These are phyloP conservation scores for Echiichthys vipera DNA, from an alignment of 2,797 vertebrate genomes.

Conservation along the genomic window DNA sequence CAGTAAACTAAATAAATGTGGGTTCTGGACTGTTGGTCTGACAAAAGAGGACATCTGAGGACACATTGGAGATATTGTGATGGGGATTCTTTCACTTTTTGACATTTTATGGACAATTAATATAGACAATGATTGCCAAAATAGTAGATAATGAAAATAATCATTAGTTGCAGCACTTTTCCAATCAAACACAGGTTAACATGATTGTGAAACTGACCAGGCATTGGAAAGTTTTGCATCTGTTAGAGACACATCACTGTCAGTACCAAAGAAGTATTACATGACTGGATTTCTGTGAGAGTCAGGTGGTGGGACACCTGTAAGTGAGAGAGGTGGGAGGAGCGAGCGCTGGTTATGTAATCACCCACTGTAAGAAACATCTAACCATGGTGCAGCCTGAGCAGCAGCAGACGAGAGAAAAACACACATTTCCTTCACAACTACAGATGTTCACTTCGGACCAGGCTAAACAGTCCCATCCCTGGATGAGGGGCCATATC, in stretches of 20 bases:
- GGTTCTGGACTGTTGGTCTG: background rate
- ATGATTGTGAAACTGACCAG: too few species aligned
- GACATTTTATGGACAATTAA: background rate
- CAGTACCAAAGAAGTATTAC: too few species aligned
- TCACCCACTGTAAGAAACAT: background rate
- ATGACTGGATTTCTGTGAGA: background rate
- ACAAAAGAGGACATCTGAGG: background rate
- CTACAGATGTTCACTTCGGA: background rate
- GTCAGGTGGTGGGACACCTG: background rate
- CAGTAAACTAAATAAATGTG: background rate
- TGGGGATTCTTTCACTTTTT: background rate
- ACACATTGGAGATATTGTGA: background rate
- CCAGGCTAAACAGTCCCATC: background rate
- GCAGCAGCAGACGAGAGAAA: background rate
- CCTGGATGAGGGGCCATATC: constrained; percentile 28
- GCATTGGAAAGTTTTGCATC: too few species aligned
- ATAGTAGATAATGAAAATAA: background rate
- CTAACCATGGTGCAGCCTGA: constrained; percentile 1
- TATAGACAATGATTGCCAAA: background rate
- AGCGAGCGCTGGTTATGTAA: constrained; percentile 21
- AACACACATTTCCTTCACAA: background rate
- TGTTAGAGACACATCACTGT: too few species aligned
- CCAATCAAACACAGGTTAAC: background rate
- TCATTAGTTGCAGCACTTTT: background rate
- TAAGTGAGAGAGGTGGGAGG: constrained; percentile 17